phyloP scores from a whole-genome alignment of 2,888 invertebrate genomes.

The Sphaeridia pumilis region DNA sequence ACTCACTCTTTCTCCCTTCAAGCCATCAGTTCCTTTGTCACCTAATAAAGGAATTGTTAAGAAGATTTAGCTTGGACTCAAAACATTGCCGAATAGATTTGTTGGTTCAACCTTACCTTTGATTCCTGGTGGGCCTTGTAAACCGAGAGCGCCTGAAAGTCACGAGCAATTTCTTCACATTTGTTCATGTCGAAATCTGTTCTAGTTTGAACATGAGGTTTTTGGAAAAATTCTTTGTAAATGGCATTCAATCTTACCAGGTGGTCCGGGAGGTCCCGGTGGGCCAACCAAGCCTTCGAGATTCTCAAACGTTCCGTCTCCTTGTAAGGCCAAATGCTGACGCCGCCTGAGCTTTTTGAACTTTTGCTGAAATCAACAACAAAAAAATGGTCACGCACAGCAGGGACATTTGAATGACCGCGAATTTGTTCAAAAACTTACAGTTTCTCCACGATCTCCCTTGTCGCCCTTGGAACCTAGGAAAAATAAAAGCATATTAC shows the following conservation, averaged over 20 bases:
- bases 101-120: too few relatives aligned
- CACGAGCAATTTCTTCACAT: too few relatives aligned
- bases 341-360: constrained; percentile 70
- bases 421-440: constrained; percentile 43
- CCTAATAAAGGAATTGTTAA: constrained; percentile 40
- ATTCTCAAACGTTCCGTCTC: constrained; percentile 66
- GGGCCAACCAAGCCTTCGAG: constrained; percentile 44
- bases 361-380: constrained; percentile 49
- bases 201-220: neutral
- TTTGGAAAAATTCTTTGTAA: neutral
- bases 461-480: constrained; percentile 77
- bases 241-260: too few relatives aligned
- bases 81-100: too few relatives aligned
- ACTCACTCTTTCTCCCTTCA: constrained; percentile 69
- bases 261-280: constrained; percentile 44
- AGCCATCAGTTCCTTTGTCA: constrained; percentile 68
- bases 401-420: neutral
- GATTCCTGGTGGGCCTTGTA: constrained; percentile 69
- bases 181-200: too few relatives aligned
- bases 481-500: too few relatives aligned
- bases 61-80: too few relatives aligned
- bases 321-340: constrained; percentile 50
- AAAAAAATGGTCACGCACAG: neutral
- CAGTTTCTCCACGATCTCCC: constrained; percentile 86
- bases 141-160: neutral